A percentile compares a stretch with the other conserved stretches of the same genome.
Conservation (phyloP, 2,888 invertebrate genomes). For the Lysandra coridon region DNA sequence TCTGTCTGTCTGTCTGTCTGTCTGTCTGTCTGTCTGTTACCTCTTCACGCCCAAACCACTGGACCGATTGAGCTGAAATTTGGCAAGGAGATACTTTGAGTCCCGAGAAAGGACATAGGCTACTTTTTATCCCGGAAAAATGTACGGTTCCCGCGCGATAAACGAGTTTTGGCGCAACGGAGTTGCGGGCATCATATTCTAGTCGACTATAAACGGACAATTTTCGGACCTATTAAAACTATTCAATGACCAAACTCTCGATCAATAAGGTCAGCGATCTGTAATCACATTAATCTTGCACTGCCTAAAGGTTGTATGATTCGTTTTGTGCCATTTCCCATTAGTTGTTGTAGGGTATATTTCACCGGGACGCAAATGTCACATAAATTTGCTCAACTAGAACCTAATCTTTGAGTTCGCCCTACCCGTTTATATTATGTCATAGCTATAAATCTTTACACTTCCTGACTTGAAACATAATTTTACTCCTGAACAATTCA, state of each 20-base stretch:
- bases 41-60: too few species aligned
- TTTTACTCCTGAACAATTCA: neutral
- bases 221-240: too few species aligned
- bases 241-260: neutral
- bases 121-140: too few species aligned
- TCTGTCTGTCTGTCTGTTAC: too few species aligned
- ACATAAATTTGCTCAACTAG: slow-evolving; percentile 23
- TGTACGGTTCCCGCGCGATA: too few species aligned
- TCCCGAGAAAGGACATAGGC: too few species aligned
- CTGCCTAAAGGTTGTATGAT: neutral
- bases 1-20: too few species aligned
- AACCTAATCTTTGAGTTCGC: slow-evolving; percentile 24
- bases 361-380: slow-evolving; percentile 14
- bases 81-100: too few species aligned
- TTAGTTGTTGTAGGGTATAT: slow-evolving; percentile 18
- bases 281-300: neutral
- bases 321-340: slow-evolving; percentile 18
- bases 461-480: slow-evolving; percentile 16
- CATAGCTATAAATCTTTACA: slow-evolving; percentile 20
- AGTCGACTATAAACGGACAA: too few species aligned
- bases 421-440: slow-evolving; percentile 21
- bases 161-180: too few species aligned
- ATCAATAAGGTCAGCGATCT: neutral
- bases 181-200: too few species aligned
- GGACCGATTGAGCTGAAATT: too few species aligned